Evolutionary conservation across 1,140 invertebrate genomes (phyloP).

Genomic region (Drepana arcuata): DNA sequence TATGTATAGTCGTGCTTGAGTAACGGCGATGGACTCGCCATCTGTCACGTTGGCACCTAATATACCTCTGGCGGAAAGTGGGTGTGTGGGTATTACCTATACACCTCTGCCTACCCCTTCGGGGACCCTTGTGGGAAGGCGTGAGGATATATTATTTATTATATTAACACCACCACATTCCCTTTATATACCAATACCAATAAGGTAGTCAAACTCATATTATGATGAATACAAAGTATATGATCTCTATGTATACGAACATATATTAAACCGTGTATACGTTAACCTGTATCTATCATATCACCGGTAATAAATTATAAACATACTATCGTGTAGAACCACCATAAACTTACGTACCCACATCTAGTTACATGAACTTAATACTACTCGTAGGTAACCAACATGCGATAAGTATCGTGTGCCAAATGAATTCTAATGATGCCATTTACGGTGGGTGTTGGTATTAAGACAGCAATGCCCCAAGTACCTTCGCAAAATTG

Average conservation of each 20-base stretch:
- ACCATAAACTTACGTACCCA: background rate
- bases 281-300: background rate
- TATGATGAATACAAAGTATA: too few relatives aligned
- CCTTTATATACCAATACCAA: too few relatives aligned
- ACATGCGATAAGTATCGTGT: conserved; percentile 12
- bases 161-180: too few relatives aligned
- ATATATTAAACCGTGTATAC: background rate
- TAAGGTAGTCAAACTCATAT: too few relatives aligned
- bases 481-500: conserved; percentile 7
- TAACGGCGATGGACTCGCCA: too few relatives aligned
- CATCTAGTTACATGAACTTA: conserved; percentile 10
- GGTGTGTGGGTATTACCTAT: too few relatives aligned
- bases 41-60: too few relatives aligned
- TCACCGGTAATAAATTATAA: background rate
- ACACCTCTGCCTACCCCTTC: too few relatives aligned
- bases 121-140: too few relatives aligned
- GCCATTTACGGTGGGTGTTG: conserved; percentile 1
- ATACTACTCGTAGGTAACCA: conserved; percentile 6
- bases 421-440: conserved; percentile 15
- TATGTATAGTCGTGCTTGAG: too few relatives aligned
- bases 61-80: too few relatives aligned
- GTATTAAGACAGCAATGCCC: conserved; percentile 4
- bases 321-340: background rate
- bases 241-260: background rate
- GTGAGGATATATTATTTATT: too few relatives aligned